Evolutionary conservation across 2,113 vertebrate genomes (phyloP).

Genomic region (Rallus limicola): DNA sequence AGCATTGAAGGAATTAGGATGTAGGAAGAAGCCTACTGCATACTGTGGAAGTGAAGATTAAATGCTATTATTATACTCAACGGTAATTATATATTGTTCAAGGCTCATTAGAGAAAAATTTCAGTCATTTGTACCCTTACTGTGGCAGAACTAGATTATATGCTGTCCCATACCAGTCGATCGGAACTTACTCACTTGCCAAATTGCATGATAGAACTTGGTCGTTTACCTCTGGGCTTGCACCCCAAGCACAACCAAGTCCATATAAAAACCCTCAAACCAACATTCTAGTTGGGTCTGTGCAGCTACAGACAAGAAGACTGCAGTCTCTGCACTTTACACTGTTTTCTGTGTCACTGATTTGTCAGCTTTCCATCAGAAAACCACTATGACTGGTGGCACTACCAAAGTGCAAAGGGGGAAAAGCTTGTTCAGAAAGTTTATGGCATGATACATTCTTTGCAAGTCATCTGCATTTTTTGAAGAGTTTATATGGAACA

Average conservation of each 20-base stretch:
- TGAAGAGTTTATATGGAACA: neutral
- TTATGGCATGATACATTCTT: neutral
- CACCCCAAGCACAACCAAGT: neutral
- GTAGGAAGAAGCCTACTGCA: neutral
- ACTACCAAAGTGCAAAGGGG: neutral
- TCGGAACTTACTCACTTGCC: neutral
- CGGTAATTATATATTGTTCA: neutral
- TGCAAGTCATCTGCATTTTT: neutral
- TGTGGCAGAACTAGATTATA: neutral
- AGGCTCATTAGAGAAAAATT: neutral
- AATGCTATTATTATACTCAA: neutral
- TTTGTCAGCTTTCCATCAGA: neutral
- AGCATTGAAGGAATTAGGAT: neutral
- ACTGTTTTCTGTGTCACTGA: neutral
- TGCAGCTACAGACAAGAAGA: neutral
- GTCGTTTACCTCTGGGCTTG: neutral
- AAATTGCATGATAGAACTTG: neutral
- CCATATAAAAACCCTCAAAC: neutral
- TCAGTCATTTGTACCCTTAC: neutral
- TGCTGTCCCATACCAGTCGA: neutral
- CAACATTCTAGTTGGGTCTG: neutral
- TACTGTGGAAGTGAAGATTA: neutral
- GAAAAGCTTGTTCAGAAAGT: neutral
- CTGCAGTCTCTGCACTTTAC: neutral
- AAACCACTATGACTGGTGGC: neutral